Evolutionary conservation across 2,888 invertebrate species (phyloP).

Genomic region (Lucinisca nassula): DNA sequence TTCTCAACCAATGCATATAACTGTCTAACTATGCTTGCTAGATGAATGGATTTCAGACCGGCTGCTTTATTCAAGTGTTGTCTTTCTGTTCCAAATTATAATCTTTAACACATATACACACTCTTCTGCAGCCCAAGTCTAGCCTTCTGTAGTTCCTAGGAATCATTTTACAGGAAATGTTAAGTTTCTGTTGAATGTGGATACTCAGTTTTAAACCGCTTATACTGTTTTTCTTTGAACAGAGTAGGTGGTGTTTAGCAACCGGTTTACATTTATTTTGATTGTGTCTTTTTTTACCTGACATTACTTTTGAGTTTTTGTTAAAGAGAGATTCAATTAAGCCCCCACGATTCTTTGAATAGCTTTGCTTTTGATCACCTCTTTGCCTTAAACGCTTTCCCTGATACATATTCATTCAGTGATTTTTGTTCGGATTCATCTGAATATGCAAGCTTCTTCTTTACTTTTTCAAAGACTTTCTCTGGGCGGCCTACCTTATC

Average conservation of each 20-base stretch:
- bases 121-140: slow-evolving; percentile 17
- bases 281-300: slow-evolving; percentile 11
- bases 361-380: not conserved
- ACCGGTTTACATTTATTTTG: slow-evolving; percentile 13
- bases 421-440: not conserved
- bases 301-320: not conserved
- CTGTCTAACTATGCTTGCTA: slow-evolving; percentile 17
- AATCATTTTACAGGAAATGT: not conserved
- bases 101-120: slow-evolving; percentile 45
- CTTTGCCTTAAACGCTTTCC: not conserved
- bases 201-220: slow-evolving; percentile 24
- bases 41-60: not conserved
- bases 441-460: slow-evolving; percentile 29
- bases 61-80: slow-evolving; percentile 34
- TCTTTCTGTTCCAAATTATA: slow-evolving; percentile 17
- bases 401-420: not conserved
- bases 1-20: slow-evolving; percentile 33
- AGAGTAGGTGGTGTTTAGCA: slow-evolving; percentile 26
- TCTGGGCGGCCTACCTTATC: slow-evolving; percentile 26
- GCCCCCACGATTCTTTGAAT: not conserved
- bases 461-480: not conserved
- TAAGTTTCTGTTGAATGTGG: slow-evolving; percentile 18
- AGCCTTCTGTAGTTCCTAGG: slow-evolving; percentile 15
- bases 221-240: slow-evolving; percentile 18
- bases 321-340: not conserved